phyloP scores from a whole-genome alignment of 2,113 vertebrate genomes.

The Oplegnathus fasciatus region DNA sequence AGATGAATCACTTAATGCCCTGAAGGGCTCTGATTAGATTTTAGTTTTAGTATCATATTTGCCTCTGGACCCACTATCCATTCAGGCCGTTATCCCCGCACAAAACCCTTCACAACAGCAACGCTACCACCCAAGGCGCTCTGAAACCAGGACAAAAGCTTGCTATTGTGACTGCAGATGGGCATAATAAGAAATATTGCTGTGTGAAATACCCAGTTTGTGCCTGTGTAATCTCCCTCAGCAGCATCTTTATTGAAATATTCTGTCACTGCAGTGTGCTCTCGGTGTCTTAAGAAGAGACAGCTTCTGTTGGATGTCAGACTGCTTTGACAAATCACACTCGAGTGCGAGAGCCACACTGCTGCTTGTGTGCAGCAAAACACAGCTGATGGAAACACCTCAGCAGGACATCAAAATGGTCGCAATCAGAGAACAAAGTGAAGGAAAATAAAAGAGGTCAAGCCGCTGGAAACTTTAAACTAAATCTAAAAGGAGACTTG shows the following conservation, averaged over 20 bases:
- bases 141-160: slow-evolving; percentile 50
- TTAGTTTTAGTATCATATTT: slow-evolving; percentile 22
- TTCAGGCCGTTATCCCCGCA: slow-evolving; percentile 21
- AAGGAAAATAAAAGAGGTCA: slow-evolving; percentile 17
- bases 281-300: slow-evolving; percentile 53
- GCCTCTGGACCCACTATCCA: slow-evolving; percentile 17
- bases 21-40: slow-evolving; percentile 44
- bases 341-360: slow-evolving; percentile 41
- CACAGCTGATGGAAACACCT: slow-evolving; percentile 36
- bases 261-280: slow-evolving; percentile 56
- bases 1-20: slow-evolving; percentile 28
- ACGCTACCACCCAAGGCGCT: slow-evolving; percentile 25
- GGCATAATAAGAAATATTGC: slow-evolving; percentile 61
- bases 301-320: slow-evolving; percentile 66
- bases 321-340: slow-evolving; percentile 59
- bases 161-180: slow-evolving; percentile 50
- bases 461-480: neutral
- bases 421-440: neutral
- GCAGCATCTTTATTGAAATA: slow-evolving; percentile 70
- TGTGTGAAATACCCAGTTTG: slow-evolving; percentile 56
- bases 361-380: slow-evolving; percentile 30
- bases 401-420: slow-evolving; percentile 19
- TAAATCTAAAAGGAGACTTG: slow-evolving; percentile 9
- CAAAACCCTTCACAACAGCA: slow-evolving; percentile 46
- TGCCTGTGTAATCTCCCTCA: slow-evolving; percentile 61